Evolutionary conservation across 1,140 invertebrate species (phyloP), one percentile per base, ranked within the genome.

Genomic region (Bombus superbus): DNA sequence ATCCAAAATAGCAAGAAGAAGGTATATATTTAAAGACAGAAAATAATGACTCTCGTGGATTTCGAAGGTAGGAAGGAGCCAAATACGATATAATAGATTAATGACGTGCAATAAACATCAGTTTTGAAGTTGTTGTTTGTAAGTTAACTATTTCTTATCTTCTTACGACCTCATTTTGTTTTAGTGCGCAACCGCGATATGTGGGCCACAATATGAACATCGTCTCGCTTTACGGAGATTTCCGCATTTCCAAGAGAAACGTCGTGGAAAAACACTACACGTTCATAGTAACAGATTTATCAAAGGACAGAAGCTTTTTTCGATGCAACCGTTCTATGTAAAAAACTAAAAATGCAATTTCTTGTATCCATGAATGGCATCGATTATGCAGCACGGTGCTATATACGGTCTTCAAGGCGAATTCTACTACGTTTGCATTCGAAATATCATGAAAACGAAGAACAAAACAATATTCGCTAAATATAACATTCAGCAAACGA

Each of bases 101-200:
- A 83, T 18, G 47, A 44, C 18, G 18, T 38, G 75, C n/a, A 78
- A 79, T 84, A 84, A 84, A 84, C 82, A 71, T 59, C 47, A 32
- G 38, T 84, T 84, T 53, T 69, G 75, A 77, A 40, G 8, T 66
- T 28, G 66, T 71, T 59, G 66, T 59, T 71, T 71, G 38, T 71
- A 38, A 44, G 73, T 53, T 40, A 68, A 84, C 75, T 71, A 79
- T 79, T 44, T 9, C 38, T 79, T 84, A 79, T 84, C 66, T 42
- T 35, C 13, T 38, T 40, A 15, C 38, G 40, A 35, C 53, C 71
- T 47, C 53, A 79, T 78, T 68, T 78, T 64, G 35, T 79, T 71
- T 83, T 42, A 72, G 35, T 18, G 11, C 35, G 32, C 72, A 42
- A 40, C 28, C 47, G 9, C 11, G 35, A 38, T 35, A 69, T 35